Conservation (phyloP, 2,113 vertebrate species). For the Agapornis roseicollis region DNA sequence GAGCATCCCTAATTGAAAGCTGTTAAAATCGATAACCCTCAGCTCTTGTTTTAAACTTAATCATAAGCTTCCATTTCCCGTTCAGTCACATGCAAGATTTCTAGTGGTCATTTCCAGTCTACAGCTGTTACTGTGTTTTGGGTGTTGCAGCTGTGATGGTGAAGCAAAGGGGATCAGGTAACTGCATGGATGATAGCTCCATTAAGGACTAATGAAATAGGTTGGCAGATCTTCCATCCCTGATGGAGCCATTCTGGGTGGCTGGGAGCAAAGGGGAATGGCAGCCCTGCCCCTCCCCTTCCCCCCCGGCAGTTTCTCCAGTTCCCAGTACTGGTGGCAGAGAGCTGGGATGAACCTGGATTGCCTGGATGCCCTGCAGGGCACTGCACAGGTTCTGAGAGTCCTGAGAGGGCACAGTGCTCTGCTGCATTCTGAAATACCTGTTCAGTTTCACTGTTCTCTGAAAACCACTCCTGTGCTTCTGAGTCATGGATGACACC, state of each 20-base stretch:
- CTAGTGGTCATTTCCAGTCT: neutral
- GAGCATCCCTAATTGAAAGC: neutral
- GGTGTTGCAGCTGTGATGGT: neutral
- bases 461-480: neutral
- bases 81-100: rapidly evolving
- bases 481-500: neutral
- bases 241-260: rapidly evolving
- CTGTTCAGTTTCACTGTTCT: neutral
- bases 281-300: too few species aligned
- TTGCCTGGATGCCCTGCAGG: rapidly evolving
- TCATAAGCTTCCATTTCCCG: neutral
- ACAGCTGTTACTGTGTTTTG: neutral
- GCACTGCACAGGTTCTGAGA: neutral
- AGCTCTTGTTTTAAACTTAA: rapidly evolving
- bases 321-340: neutral
- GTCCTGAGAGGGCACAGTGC: rapidly evolving
- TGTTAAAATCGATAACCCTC: neutral
- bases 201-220: too few species aligned
- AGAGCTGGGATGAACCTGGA: neutral
- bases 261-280: neutral
- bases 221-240: neutral
- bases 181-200: neutral
- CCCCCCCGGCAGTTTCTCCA: neutral
- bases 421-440: neutral
- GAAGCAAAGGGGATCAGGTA: neutral